Conservation (phyloP, 1,140 invertebrate genomes). For the Aethina tumida region DNA sequence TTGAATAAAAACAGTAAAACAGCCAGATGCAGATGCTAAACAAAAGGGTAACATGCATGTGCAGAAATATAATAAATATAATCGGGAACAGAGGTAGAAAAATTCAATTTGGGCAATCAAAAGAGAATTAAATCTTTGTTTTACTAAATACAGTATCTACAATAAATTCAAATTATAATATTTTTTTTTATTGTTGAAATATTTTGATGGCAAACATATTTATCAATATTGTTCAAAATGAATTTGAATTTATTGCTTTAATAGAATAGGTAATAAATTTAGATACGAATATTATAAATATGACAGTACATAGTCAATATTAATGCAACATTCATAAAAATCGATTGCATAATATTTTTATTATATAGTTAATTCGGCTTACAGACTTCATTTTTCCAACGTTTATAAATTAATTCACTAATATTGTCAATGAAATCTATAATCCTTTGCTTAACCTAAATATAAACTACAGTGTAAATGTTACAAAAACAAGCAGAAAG, state of each 20-base stretch:
- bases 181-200: neutral
- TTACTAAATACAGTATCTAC: neutral
- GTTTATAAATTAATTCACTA: too few relatives aligned
- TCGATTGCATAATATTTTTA: too few relatives aligned
- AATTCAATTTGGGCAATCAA: slow-evolving; percentile 18
- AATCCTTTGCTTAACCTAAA: too few relatives aligned
- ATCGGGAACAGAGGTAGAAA: slow-evolving; percentile 16
- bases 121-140: slow-evolving; percentile 17
- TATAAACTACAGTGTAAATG: too few relatives aligned
- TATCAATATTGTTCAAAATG: neutral
- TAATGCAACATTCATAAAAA: too few relatives aligned
- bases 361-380: too few relatives aligned
- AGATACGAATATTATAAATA: too few relatives aligned
- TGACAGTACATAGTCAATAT: too few relatives aligned
- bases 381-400: too few relatives aligned
- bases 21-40: slow-evolving; percentile 34
- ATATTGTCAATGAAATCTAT: too few relatives aligned
- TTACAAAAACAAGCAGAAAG: too few relatives aligned
- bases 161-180: neutral
- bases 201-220: neutral
- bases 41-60: slow-evolving; percentile 30
- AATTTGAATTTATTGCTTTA: neutral
- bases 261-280: slow-evolving; percentile 2
- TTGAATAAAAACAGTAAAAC: slow-evolving; percentile 22
- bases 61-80: slow-evolving; percentile 25